Evolutionary conservation across 2,888 invertebrate species (phyloP).

Genomic region (Alloscopus bannaensis): DNA sequence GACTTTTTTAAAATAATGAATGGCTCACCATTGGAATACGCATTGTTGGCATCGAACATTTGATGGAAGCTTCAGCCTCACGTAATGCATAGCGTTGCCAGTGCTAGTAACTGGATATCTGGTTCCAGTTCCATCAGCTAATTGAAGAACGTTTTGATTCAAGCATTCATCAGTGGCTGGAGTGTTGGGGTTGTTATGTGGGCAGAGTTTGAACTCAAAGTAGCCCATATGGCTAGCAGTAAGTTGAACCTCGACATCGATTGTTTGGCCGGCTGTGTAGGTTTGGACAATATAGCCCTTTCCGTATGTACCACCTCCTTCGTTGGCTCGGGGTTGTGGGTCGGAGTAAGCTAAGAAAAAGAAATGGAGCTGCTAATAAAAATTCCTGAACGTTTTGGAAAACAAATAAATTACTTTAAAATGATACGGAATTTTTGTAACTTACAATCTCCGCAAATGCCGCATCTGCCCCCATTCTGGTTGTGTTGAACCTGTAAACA

Average conservation of each 20-base stretch:
- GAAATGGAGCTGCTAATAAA: not conserved
- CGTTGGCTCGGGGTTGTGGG: slow-evolving; percentile 70
- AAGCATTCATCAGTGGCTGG: slow-evolving; percentile 74
- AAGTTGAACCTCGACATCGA: slow-evolving; percentile 62
- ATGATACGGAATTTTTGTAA: not conserved
- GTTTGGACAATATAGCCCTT: slow-evolving; percentile 73
- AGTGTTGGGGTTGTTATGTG: slow-evolving; percentile 73
- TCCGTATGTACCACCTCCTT: slow-evolving; percentile 74
- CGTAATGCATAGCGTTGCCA: not conserved
- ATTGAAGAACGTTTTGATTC: slow-evolving; percentile 73
- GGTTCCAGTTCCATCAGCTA: slow-evolving; percentile 73
- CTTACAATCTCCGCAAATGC: slow-evolving; percentile 76
- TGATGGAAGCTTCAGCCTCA: slow-evolving; percentile 34
- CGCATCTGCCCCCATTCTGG: slow-evolving; percentile 75
- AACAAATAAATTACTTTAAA: not conserved
- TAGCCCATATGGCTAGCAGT: slow-evolving; percentile 71
- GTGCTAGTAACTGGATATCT: slow-evolving; percentile 26
- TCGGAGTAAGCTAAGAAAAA: slow-evolving; percentile 8
- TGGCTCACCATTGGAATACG: slow-evolving; percentile 69
- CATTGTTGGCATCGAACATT: slow-evolving; percentile 64
- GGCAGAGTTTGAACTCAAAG: slow-evolving; percentile 75
- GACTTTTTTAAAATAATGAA: not conserved
- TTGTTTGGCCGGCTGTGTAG: slow-evolving; percentile 72
- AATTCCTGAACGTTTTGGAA: not conserved
- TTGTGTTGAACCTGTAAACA: slow-evolving; percentile 55